phyloP scores from a whole-genome alignment of 2,113 vertebrate species.

The Colossoma macropomum region DNA sequence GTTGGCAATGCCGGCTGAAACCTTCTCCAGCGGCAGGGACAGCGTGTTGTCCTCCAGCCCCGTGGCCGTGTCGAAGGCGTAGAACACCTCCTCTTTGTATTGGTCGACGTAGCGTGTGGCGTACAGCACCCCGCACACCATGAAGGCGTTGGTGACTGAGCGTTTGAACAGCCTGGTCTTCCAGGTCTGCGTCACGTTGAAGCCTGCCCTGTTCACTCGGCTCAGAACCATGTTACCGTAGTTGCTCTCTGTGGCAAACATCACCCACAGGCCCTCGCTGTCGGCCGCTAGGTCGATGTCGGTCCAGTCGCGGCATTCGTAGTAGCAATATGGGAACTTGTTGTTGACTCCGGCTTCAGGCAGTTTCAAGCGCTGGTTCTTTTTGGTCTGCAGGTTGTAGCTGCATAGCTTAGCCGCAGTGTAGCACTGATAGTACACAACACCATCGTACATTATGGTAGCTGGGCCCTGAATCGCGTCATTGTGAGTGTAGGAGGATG shows the following conservation, averaged over 20 bases:
- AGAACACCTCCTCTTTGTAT: constrained; percentile 87
- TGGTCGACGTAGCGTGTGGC: constrained; percentile 76
- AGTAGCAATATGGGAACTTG: constrained; percentile 87
- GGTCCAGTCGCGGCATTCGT: constrained; percentile 67
- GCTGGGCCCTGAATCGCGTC: constrained; percentile 80
- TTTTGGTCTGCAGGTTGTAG: constrained; percentile 67
- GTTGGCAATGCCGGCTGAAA: constrained; percentile 67
- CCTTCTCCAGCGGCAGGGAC: constrained; percentile 67
- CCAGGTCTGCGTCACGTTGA: constrained; percentile 79
- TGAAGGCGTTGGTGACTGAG: constrained; percentile 84
- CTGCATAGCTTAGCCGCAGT: constrained; percentile 64
- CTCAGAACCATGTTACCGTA: constrained; percentile 75
- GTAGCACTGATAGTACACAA: constrained; percentile 81
- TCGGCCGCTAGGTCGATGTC: constrained; percentile 82
- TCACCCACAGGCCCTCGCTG: constrained; percentile 74
- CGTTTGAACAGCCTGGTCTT: constrained; percentile 80
- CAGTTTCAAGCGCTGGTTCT: constrained; percentile 57
- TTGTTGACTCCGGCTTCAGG: constrained; percentile 76
- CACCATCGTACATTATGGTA: constrained; percentile 76
- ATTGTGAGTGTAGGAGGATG: constrained; percentile 26
- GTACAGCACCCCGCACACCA: constrained; percentile 89
- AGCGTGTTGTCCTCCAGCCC: constrained; percentile 71
- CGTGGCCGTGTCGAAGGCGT: constrained; percentile 84
- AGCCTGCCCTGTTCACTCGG: constrained; percentile 51
- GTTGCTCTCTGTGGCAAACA: constrained; percentile 72